Percentiles rank a stretch among this genome's conserved stretches.
These are phyloP conservation scores for Patella ulyssiponensis DNA, from an alignment of 2,888 invertebrate genomes.

Conservation along the genomic window DNA sequence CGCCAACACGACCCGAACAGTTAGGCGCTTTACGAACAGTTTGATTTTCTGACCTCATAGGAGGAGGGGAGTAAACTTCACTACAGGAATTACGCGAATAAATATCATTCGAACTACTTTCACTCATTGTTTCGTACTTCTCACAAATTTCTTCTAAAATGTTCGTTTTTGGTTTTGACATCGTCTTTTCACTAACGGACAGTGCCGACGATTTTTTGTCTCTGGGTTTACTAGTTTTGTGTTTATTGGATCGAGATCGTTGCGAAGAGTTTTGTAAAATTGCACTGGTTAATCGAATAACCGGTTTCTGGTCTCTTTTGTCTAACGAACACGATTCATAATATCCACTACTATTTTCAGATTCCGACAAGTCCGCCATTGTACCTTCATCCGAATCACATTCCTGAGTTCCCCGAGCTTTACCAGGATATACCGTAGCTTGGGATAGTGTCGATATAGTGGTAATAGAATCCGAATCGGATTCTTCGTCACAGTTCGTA, in stretches of 20 bases:
- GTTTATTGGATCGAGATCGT: background rate
- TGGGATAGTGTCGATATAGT: background rate
- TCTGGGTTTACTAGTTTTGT: background rate
- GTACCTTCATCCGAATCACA: constrained; percentile 26
- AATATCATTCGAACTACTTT: background rate
- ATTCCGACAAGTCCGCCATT: constrained; percentile 34
- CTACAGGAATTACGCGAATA: background rate
- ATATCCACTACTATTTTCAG: constrained; percentile 37
- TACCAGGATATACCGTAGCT: background rate
- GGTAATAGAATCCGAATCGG: constrained; percentile 17
- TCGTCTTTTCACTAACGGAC: background rate
- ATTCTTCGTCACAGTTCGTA: background rate
- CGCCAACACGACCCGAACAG: background rate
- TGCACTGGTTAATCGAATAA: constrained; percentile 1
- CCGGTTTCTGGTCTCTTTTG: background rate
- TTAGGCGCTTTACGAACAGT: background rate
- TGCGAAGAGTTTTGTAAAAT: constrained; percentile 10
- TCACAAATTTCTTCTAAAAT: constrained; percentile 5
- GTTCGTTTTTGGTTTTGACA: background rate
- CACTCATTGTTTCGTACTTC: background rate
- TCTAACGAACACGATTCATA: constrained; percentile 26
- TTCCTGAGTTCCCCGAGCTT: background rate
- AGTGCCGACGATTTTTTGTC: background rate
- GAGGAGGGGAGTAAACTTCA: constrained; percentile 19
- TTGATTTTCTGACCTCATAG: constrained; percentile 8